Evolutionary conservation across 2,888 invertebrate genomes (phyloP), one percentile per base, ranked within the genome.

Genomic region (Timema podura): DNA sequence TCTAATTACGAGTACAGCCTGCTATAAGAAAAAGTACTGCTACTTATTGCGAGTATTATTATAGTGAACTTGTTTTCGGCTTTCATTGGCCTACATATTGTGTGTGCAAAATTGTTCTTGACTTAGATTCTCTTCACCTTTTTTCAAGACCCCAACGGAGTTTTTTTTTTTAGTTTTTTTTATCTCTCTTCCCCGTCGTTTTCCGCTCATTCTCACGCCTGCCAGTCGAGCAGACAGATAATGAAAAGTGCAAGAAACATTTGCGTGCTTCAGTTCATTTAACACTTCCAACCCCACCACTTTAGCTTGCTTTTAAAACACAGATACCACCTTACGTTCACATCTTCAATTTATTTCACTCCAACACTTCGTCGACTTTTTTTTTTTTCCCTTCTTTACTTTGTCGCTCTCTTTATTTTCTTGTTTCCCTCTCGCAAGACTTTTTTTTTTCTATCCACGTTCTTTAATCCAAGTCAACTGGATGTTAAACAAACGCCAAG

Each of bases 221-320:
- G 30, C 30, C 30, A 30, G 30, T 61, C 61, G 11, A 44, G 47
- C 5, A 47, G 45, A 59, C 48, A 48, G 66, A 66, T 70, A 66
- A 70, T 70, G 66, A 66, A 70, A 70, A 70, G 66, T 70, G 64
- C 67, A 51, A 69, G 65, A 65, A 69, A 69, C 69, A 69, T 69
- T 69, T 69, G 69, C 69, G 69, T 70, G 66, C 51, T 70, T 59
- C 59, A 45, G 66, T 70, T 70, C 66, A 67, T 70, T 70, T 70
- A 67, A 70, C 70, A 67, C 70, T 61, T 59, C 45, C 47, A 13
- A 16, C n/a, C 13, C 68, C 48, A 47, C 69, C 69, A 44, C 57
- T 45, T 30, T 51, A 46, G 65, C 13, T n/a, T 15, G 44, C 61
- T 16, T 13, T 16, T 68, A 7, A 48, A 48, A 68, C 11, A 61